Percentiles rank a stretch among this genome's conserved stretches.
These are phyloP conservation scores for Carassius auratus DNA, from an alignment of 2,113 vertebrate genomes.

Conservation along the genomic window DNA sequence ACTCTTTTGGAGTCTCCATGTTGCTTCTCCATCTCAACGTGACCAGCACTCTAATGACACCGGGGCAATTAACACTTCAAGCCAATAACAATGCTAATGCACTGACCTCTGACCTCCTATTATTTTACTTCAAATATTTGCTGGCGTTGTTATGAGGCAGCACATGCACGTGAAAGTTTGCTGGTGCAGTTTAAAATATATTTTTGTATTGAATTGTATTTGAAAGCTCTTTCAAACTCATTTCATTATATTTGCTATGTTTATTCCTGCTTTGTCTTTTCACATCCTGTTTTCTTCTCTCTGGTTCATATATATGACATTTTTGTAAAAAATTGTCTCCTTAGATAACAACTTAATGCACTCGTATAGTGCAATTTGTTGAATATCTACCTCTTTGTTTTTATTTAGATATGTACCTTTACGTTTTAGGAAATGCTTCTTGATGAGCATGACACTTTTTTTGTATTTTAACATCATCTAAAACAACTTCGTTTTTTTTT, in stretches of 20 bases:
- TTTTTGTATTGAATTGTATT: neutral
- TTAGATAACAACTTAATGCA: neutral
- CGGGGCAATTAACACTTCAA: constrained; percentile 39
- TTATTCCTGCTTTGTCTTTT: neutral
- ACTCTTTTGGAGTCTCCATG: constrained; percentile 2
- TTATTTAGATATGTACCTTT: neutral
- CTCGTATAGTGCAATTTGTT: no score
- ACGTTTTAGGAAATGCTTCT: neutral
- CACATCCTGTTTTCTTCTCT: no score
- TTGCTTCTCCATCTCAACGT: neutral
- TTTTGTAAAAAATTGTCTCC: no score
- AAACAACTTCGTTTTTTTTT: neutral
- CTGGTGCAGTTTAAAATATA: neutral
- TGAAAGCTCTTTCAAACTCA: neutral
- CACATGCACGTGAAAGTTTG: neutral
- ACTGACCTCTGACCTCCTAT: constrained; percentile 43
- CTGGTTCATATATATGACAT: no score
- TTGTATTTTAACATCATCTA: neutral
- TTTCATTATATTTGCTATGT: neutral
- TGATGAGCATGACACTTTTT: neutral
- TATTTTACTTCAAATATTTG: constrained; percentile 36
- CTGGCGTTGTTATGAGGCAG: neutral
- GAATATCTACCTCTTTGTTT: neutral
- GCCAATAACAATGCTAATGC: constrained; percentile 39
- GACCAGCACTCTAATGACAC: constrained; percentile 22